Percentiles rank a stretch among this genome's conserved stretches.
These are phyloP conservation scores for Acanthosepion pharaonis DNA, from an alignment of 2,888 invertebrate species.

Conservation along the genomic window DNA sequence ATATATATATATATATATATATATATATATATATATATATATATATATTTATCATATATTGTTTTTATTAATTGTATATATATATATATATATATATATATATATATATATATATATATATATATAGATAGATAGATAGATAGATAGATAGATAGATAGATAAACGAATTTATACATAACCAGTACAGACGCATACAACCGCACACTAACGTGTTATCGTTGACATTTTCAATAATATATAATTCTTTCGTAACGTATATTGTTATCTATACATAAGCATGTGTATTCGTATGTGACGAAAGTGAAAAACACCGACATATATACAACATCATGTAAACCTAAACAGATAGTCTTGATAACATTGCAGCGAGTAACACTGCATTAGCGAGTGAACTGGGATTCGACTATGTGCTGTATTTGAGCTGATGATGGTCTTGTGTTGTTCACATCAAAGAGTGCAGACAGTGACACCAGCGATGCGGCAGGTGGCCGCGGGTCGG, in stretches of 20 bases:
- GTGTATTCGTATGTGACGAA: not conserved
- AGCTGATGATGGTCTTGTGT: not conserved
- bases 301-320: no score
- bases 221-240: not conserved
- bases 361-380: not conserved
- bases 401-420: not conserved
- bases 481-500: not conserved
- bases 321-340: no score
- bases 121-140: no score
- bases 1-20: no score
- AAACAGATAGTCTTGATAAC: not conserved
- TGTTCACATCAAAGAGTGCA: not conserved
- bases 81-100: no score
- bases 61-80: no score
- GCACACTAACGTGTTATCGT: not conserved
- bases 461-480: not conserved
- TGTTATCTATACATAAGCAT: not conserved
- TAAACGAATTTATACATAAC: no score
- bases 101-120: no score
- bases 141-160: no score
- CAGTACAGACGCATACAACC: not conserved
- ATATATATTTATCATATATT: no score
- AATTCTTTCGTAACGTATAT: not conserved
- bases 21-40: no score
- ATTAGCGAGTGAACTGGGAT: not conserved